Conservation (phyloP, 2,797 vertebrate species). For the Eremophila alpestris region DNA sequence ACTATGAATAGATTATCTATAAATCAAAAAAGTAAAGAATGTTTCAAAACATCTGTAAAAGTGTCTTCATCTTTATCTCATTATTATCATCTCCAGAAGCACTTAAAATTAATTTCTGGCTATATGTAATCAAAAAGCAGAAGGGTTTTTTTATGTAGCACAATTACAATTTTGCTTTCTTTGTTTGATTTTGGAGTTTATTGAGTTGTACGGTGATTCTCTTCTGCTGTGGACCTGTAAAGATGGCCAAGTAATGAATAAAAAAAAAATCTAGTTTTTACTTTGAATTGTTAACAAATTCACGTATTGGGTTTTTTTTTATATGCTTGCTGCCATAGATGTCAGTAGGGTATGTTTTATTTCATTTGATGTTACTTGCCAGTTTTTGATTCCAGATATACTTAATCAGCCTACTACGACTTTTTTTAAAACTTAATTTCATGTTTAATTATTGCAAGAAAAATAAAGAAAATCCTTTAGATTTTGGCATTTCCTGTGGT, state of each 20-base stretch:
- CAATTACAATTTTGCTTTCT: constrained; percentile 64
- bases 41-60: constrained; percentile 50
- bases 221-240: background rate
- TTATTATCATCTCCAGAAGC: constrained; percentile 46
- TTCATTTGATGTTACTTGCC: background rate
- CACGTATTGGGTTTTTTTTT: background rate
- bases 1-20: constrained; percentile 25
- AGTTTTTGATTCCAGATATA: background rate
- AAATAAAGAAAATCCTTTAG: background rate
- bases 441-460: background rate
- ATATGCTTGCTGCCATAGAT: background rate
- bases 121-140: constrained; percentile 41
- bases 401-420: background rate
- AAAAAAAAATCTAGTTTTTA: background rate
- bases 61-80: constrained; percentile 30
- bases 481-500: background rate
- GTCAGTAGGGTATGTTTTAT: background rate
- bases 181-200: constrained; percentile 24
- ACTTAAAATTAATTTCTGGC: constrained; percentile 31
- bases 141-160: constrained; percentile 4
- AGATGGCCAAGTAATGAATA: constrained; percentile 2
- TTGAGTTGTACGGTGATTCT: background rate
- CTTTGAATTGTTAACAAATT: background rate
- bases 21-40: constrained; percentile 16
- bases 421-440: background rate